Base-by-base conservation (phyloP, 2,888 invertebrate species). In the Drosophila gaucha region DNA sequence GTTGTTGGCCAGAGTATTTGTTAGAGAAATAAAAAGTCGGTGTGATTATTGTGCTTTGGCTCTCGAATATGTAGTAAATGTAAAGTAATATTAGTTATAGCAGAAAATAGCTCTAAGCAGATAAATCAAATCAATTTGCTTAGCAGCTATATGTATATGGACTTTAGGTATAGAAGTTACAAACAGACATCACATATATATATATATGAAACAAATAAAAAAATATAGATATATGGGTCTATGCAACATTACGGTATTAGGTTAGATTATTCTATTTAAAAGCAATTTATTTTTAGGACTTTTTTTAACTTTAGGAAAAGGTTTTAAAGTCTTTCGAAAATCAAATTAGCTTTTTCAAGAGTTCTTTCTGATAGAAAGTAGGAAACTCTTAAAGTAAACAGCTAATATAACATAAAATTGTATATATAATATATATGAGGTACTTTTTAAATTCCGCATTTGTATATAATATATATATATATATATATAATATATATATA, bases 41-140 rank as follows among this genome's bases (percentile, higher is more conserved):
- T 80, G 72, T 87, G 70, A 87, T 73, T 87, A 80, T 74, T 76
- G 82, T 82, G 78, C 76, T 78, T 78, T 56, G 33, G 55, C 31
- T 52, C 39, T 39, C 39, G 46, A 44, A 66, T 41, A 66, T 66
- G 36, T 46, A 41, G 20, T n/a, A n/a, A n/a, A n/a, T n/a, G 14
- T 64, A 52, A 50, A 62, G 50, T 47, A 31, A 49, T 49, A 20
- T 43, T 31, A 43, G 30, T 66, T 68, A 49, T 31, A 49, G 56
- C 51, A 55, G 20, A n/a, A 46, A 51, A 43, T 43, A 56, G 26
- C 10, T 58, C 28, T 28, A 55, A 38, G 41, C 36, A 38, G 28
- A 35, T 12, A 52, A 52, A 24, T 46, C 20, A 64, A 46, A 54
- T 22, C 12, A 24, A 43, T 57, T 22, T 36, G 55, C 41, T 28